A percentile compares a stretch with the other conserved stretches of the same genome.
Evolutionary conservation across 2,888 invertebrate genomes (phyloP).

Genomic region (Apamea monoglypha): DNA sequence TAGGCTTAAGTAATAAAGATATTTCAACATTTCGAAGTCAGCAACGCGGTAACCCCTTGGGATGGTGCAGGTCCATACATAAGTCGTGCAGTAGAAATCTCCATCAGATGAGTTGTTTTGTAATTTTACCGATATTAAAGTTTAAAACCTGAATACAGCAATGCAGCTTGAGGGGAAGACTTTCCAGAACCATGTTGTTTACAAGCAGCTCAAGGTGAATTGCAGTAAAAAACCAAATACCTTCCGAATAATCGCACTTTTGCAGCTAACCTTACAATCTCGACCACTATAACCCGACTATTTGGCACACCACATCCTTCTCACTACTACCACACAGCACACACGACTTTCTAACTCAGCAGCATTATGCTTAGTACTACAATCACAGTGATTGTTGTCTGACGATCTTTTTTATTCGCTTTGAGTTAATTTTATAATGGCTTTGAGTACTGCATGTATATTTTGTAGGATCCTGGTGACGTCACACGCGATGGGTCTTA

Average conservation of each 20-base stretch:
- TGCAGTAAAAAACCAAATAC: neutral
- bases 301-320: neutral
- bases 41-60: neutral
- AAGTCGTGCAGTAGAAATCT: neutral
- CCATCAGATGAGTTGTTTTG: neutral
- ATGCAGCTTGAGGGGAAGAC: neutral
- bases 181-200: neutral
- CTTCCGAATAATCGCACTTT: neutral
- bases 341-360: neutral
- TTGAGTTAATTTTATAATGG: slow-evolving; percentile 42
- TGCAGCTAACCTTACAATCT: slow-evolving; percentile 33
- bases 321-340: neutral
- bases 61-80: neutral
- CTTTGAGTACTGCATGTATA: neutral
- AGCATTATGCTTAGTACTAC: slow-evolving; percentile 6
- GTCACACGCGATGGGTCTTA: neutral
- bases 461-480: slow-evolving; percentile 4
- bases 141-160: neutral
- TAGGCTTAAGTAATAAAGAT: neutral
- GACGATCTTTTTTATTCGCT: slow-evolving; percentile 24
- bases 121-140: no score
- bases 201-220: neutral
- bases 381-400: slow-evolving; percentile 40
- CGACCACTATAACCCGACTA: slow-evolving; percentile 38
- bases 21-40: neutral